Evolutionary conservation across 1,140 invertebrate genomes (phyloP), one percentile per base, ranked within the genome.

Genomic region (Calephelis virginiensis): DNA sequence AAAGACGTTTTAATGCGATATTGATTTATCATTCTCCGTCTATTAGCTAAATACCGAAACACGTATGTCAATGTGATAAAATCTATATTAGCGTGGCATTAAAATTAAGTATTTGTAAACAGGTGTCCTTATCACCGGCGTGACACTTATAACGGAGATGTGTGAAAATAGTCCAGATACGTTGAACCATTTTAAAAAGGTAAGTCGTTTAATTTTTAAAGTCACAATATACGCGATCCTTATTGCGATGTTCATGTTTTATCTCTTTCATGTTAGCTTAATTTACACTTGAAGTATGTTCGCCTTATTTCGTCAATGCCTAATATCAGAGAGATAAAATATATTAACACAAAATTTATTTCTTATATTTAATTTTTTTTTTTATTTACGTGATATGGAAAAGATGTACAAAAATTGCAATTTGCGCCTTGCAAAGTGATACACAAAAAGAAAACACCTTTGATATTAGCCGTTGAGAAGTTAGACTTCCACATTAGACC

Each of bases 111-210:
- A 59, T 59, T 71, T 71, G 70, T 73, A 90, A 91, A 37, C 85
- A 97, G 97, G 98, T 74, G 99, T 99, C 50, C 93, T 99, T 64
- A 98, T 99, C 71, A 99, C 98, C 60, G 98, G 98, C 43, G 98
- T 99, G 43, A 99, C 98, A 67, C 93, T 99, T 14, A 99, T 99
- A 70, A 99, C 98, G 11, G 98, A 99, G 93, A 99, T 99, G 98
- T 99, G 99, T 92, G 97, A 99, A 89, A 96, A 97, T 87, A 99
- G 97, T 89, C 94, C 96, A 8, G 99, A 99, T 86, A 99, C 98
- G 0, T 93, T 99, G 64, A 96, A 96, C 90, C 98, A 99, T 92
- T 99, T 99, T 87, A 98, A 99, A 92, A 99, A 99, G 96, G 98
- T 99, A 93, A 92, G 92, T 86, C 62, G 7, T 62, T 61, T 14